Evolutionary conservation across 2,888 invertebrate genomes (phyloP).

Genomic region (Drosophila sordidula): DNA sequence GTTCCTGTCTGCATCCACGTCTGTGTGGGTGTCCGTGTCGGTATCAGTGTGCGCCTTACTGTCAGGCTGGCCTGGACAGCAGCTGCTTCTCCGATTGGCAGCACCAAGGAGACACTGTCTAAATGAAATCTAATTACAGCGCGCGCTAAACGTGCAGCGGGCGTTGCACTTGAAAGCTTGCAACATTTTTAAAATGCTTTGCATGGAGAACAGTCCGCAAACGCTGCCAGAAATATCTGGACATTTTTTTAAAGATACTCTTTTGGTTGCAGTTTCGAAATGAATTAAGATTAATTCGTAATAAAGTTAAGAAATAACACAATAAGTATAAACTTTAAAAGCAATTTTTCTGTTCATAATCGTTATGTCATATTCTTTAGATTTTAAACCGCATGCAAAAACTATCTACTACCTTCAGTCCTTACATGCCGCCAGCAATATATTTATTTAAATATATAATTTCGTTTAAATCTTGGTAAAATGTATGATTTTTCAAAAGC

Average conservation of each 20-base stretch:
- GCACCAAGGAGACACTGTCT: constrained; percentile 31
- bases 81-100: constrained; percentile 21
- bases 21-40: constrained; percentile 33
- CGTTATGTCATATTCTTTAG: too few relatives aligned
- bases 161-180: constrained; percentile 39
- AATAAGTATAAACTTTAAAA: too few relatives aligned
- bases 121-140: constrained; percentile 77
- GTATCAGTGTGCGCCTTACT: constrained; percentile 25
- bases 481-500: too few relatives aligned
- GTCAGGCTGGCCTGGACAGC: constrained; percentile 26
- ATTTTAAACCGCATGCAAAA: too few relatives aligned
- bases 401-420: too few relatives aligned
- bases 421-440: too few relatives aligned
- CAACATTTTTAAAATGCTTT: constrained; percentile 30
- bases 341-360: too few relatives aligned
- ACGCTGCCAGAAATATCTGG: background rate
- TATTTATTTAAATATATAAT: background rate
- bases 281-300: too few relatives aligned
- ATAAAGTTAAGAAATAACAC: too few relatives aligned
- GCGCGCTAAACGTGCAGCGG: constrained; percentile 55
- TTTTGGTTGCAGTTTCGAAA: too few relatives aligned
- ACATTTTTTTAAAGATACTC: background rate
- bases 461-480: too few relatives aligned
- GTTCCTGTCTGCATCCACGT: constrained; percentile 56
- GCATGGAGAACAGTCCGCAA: background rate